Evolutionary conservation across 2,888 invertebrate genomes (phyloP).

Genomic region (Drosophila hamatofila): DNA sequence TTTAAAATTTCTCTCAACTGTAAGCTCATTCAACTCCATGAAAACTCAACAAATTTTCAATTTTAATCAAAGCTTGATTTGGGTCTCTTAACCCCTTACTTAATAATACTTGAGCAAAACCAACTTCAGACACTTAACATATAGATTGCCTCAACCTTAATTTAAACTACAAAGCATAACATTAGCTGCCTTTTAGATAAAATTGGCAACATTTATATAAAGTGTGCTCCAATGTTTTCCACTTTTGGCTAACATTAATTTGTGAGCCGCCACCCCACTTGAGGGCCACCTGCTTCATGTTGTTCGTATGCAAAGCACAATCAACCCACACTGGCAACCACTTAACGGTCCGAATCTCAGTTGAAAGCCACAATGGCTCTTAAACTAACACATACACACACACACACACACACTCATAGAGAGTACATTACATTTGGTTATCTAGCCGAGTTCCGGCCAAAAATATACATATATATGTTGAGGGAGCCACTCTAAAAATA

Average conservation of each 20-base stretch:
- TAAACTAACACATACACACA: constrained; percentile 33
- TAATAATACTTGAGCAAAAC: background rate
- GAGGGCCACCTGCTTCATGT: constrained; percentile 19
- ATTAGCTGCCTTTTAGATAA: constrained; percentile 36
- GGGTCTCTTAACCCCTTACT: background rate
- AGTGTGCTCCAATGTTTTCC: constrained; percentile 60
- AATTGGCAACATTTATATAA: constrained; percentile 63
- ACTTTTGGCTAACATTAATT: constrained; percentile 57
- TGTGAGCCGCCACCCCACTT: constrained; percentile 11
- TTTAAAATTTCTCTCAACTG: too few relatives aligned
- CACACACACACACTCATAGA: background rate
- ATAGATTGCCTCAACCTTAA: background rate
- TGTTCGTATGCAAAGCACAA: constrained; percentile 65
- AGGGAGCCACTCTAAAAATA: constrained; percentile 37
- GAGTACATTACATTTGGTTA: constrained; percentile 24
- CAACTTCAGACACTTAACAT: background rate
- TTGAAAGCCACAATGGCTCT: constrained; percentile 41
- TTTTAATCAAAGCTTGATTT: background rate
- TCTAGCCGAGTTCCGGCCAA: constrained; percentile 44
- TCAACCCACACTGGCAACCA: constrained; percentile 45
- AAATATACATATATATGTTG: constrained; percentile 25
- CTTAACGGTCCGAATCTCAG: constrained; percentile 60
- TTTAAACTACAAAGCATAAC: constrained; percentile 1
- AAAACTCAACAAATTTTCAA: background rate
- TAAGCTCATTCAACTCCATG: background rate